Evolutionary conservation across 2,797 vertebrate species (phyloP).

Genomic region (Bradypus variegatus): DNA sequence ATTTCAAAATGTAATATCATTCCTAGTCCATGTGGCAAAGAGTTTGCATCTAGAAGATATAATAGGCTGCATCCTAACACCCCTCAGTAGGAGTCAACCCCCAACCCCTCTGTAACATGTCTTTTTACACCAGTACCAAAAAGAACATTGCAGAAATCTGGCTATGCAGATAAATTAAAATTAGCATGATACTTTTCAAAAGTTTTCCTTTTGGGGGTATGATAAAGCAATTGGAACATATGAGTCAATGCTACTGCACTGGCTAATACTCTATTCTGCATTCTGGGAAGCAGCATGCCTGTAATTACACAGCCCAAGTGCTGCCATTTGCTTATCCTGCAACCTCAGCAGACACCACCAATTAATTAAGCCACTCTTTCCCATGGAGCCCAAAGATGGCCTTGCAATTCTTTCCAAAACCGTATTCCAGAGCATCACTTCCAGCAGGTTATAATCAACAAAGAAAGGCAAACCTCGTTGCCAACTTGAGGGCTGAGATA

Average conservation of each 20-base stretch:
- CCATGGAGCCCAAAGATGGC: not conserved
- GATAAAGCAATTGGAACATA: not conserved
- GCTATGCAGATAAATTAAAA: not conserved
- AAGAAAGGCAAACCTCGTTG: not conserved
- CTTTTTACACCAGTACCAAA: not conserved
- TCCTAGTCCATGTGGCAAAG: not conserved
- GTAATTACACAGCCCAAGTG: not conserved
- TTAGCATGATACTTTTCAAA: not conserved
- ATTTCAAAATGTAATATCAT: constrained; percentile 25
- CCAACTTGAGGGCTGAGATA: not conserved
- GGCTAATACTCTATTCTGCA: not conserved
- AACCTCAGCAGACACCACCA: not conserved
- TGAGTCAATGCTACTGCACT: no score
- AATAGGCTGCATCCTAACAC: not conserved
- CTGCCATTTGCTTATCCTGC: not conserved
- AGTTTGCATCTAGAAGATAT: not conserved
- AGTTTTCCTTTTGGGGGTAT: not conserved
- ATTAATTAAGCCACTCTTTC: not conserved
- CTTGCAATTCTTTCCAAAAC: not conserved
- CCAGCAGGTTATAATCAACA: not conserved
- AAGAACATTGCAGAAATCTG: not conserved
- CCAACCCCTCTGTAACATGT: not conserved
- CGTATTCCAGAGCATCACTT: not conserved
- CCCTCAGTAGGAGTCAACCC: not conserved
- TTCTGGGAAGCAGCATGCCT: not conserved